A percentile compares a stretch with the other conserved stretches of the same genome.
These are phyloP conservation scores for Hypomecis atomaria DNA, from an alignment of 2,888 invertebrate species.

Conservation along the genomic window DNA sequence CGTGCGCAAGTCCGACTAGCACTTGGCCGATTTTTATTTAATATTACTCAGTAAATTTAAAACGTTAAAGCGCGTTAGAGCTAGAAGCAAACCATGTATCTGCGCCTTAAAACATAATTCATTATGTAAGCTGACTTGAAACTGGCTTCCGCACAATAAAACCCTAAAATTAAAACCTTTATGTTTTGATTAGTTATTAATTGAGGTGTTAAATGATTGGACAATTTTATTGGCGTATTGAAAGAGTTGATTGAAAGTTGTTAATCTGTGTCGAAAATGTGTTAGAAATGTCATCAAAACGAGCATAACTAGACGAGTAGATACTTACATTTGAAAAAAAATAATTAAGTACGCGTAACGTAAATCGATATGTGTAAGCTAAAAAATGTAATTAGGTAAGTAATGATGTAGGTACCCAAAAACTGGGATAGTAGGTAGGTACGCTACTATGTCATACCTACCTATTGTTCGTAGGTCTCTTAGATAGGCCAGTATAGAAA, in stretches of 20 bases:
- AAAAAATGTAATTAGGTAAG: too few relatives aligned
- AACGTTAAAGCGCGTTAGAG: too few relatives aligned
- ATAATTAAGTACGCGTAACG: not conserved
- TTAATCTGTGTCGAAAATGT: not conserved
- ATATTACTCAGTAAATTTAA: too few relatives aligned
- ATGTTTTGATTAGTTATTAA: conserved; percentile 23
- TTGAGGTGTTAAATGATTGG: conserved; percentile 22
- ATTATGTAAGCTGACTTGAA: not conserved
- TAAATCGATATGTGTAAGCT: too few relatives aligned
- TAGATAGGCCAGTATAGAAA: too few relatives aligned
- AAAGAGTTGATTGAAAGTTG: conserved; percentile 12
- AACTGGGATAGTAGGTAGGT: too few relatives aligned
- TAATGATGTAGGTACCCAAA: too few relatives aligned
- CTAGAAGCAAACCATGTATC: not conserved
- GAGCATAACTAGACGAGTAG: not conserved
- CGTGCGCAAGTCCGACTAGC: too few relatives aligned
- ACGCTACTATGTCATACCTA: too few relatives aligned
- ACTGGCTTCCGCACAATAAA: conserved; percentile 11
- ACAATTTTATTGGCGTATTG: conserved; percentile 14
- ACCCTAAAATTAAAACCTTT: conserved; percentile 15
- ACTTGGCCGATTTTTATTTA: too few relatives aligned
- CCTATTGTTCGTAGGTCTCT: too few relatives aligned
- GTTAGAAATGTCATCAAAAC: conserved; percentile 2
- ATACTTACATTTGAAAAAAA: not conserved
- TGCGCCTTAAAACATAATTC: not conserved